Percentiles rank a stretch among this genome's conserved stretches.
phyloP scores from a whole-genome alignment of 2,113 vertebrate genomes.

The Leiothrix lutea region DNA sequence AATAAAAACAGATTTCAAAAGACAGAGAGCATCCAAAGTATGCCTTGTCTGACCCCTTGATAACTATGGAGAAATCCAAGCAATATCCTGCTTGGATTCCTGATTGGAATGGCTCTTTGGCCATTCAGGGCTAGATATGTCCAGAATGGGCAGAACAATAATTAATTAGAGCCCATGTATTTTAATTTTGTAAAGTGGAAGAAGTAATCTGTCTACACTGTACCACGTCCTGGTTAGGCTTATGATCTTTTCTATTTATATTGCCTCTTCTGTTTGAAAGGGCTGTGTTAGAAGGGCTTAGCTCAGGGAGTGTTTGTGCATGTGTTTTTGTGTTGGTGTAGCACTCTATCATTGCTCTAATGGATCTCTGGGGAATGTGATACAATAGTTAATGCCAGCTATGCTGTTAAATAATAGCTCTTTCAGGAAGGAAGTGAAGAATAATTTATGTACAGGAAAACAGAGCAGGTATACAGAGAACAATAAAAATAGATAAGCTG shows the following conservation, averaged over 20 bases:
- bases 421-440: constrained; percentile 52
- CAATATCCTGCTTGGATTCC: no score
- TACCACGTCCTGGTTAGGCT: neutral
- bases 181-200: neutral
- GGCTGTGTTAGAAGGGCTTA: neutral
- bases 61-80: neutral
- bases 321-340: neutral
- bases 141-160: neutral
- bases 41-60: neutral
- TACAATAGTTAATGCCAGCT: neutral
- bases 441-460: constrained; percentile 54
- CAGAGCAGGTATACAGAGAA: constrained; percentile 1
- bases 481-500: constrained; percentile 23
- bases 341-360: constrained; percentile 4
- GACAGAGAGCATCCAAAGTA: neutral
- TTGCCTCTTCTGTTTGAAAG: neutral
- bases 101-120: no score
- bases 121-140: neutral
- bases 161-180: neutral
- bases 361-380: constrained; percentile 8
- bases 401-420: constrained; percentile 42
- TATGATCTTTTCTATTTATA: neutral
- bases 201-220: neutral
- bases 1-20: neutral
- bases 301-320: neutral